Conservation (phyloP, 2,113 vertebrate genomes). For the Sinocyclocheilus anophthalmus region DNA sequence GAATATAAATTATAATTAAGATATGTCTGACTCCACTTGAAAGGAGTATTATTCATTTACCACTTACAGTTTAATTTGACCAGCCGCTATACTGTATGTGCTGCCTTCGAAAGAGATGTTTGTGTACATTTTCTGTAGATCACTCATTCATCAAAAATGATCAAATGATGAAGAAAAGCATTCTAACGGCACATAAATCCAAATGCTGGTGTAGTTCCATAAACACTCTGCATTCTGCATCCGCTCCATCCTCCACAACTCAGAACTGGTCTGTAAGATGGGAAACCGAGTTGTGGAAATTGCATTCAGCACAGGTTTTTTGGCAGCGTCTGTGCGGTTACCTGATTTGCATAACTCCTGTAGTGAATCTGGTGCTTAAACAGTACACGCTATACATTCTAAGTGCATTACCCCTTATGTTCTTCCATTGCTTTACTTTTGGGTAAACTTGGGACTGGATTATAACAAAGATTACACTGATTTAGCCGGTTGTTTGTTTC, state of each 20-base stretch:
- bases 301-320: conserved; percentile 1
- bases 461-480: background rate
- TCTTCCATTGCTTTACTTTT: background rate
- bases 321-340: background rate
- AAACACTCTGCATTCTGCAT: background rate
- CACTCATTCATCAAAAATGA: background rate
- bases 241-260: background rate
- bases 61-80: background rate
- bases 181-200: background rate
- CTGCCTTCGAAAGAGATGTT: background rate
- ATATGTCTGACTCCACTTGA: background rate
- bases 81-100: background rate
- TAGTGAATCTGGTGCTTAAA: background rate
- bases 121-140: background rate
- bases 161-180: background rate
- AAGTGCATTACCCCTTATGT: background rate
- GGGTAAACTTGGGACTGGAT: background rate
- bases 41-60: background rate
- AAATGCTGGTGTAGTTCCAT: background rate
- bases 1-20: background rate
- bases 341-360: conserved; percentile 22
- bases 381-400: background rate
- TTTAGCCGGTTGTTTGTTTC: conserved; percentile 26
- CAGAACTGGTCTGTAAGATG: background rate
- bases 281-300: background rate